Conservation (phyloP, 2,888 invertebrate genomes). For the Ornithoptera priamus region DNA sequence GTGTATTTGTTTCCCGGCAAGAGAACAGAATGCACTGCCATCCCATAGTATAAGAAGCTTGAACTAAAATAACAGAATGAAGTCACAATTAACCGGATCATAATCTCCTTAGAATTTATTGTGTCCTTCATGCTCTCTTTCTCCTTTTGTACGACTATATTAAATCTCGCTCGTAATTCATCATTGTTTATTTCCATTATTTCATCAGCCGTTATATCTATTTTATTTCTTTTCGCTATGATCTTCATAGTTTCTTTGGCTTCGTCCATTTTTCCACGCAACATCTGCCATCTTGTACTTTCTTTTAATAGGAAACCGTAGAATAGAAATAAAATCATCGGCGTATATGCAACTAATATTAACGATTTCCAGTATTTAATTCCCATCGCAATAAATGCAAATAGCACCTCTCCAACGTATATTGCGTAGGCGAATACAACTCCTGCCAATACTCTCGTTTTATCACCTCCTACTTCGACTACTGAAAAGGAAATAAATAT, state of each 20-base stretch:
- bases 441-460: conserved; percentile 60
- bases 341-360: conserved; percentile 53
- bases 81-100: conserved; percentile 54
- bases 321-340: conserved; percentile 50
- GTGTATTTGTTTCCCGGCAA: conserved; percentile 65
- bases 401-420: conserved; percentile 60
- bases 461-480: conserved; percentile 63
- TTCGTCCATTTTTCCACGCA: conserved; percentile 53
- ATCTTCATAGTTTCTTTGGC: conserved; percentile 54
- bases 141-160: conserved; percentile 53
- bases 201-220: conserved; percentile 47
- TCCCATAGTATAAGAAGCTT: conserved; percentile 63
- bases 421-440: conserved; percentile 62
- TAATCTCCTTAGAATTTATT: conserved; percentile 57
- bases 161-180: conserved; percentile 51
- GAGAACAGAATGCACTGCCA: conserved; percentile 56
- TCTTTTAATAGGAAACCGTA: conserved; percentile 55
- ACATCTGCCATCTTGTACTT: conserved; percentile 64
- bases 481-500: conserved; percentile 47
- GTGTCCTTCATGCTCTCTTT: conserved; percentile 57
- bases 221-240: conserved; percentile 52
- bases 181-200: conserved; percentile 51
- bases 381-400: conserved; percentile 58
- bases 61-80: conserved; percentile 62
- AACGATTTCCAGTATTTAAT: conserved; percentile 61